Conservation (phyloP, 2,888 invertebrate species). For the Patella caerulea region DNA sequence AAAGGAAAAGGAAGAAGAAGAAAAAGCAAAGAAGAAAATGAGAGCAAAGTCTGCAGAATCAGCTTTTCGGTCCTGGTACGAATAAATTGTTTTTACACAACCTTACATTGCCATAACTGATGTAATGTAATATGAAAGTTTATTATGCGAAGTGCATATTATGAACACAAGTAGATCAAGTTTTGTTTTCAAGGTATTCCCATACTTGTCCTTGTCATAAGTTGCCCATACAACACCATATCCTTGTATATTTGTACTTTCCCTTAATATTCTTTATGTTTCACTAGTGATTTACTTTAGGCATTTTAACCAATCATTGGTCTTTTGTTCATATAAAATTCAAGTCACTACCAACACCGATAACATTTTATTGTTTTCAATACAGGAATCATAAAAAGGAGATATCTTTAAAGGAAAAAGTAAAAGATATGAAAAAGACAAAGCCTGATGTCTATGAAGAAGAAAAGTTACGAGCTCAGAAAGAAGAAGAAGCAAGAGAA, state of each 20-base stretch:
- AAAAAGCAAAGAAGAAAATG: constrained; percentile 42
- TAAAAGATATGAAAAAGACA: constrained; percentile 21
- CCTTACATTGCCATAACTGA: too few relatives aligned
- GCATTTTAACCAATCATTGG: too few relatives aligned
- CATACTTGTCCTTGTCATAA: too few relatives aligned
- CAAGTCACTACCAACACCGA: not conserved
- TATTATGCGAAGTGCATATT: too few relatives aligned
- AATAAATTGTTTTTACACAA: not conserved
- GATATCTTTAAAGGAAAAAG: constrained; percentile 20
- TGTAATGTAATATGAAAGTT: too few relatives aligned
- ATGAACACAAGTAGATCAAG: too few relatives aligned
- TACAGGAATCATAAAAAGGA: constrained; percentile 32
- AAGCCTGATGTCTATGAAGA: constrained; percentile 24
- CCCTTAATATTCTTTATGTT: too few relatives aligned
- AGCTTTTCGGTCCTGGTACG: constrained; percentile 54
- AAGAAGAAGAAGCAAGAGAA: constrained; percentile 37
- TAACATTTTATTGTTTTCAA: not conserved
- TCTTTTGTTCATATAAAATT: too few relatives aligned
- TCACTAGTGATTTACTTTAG: too few relatives aligned
- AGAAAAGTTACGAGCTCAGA: constrained; percentile 20
- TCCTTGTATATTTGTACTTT: too few relatives aligned
- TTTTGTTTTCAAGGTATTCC: too few relatives aligned
- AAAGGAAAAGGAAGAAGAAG: constrained; percentile 41
- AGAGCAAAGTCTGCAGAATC: constrained; percentile 39
- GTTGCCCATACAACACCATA: too few relatives aligned